Evolutionary conservation across 2,113 vertebrate species (phyloP).

Genomic region (Pseudolaguvia tuberculata): DNA sequence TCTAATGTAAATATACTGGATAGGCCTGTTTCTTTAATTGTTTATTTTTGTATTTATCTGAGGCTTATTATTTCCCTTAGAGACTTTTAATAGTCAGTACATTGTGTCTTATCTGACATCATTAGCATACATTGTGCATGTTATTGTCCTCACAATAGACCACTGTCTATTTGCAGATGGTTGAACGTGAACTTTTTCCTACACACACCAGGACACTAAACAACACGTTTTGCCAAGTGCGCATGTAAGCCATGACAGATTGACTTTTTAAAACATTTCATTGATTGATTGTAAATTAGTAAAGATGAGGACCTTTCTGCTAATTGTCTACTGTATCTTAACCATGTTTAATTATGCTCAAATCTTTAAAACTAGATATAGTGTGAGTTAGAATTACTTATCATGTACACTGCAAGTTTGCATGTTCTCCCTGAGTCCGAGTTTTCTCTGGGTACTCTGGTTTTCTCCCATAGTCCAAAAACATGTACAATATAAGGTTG

Average conservation of each 20-base stretch:
- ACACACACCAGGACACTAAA: background rate
- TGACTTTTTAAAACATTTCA: background rate
- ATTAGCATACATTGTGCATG: conserved; percentile 12
- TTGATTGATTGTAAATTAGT: background rate
- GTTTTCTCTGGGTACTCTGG: no score
- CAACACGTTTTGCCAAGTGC: background rate
- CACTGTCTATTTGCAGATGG: conserved; percentile 5
- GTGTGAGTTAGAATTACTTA: background rate
- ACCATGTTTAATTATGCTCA: background rate
- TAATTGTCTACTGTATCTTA: background rate
- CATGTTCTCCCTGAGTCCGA: no score
- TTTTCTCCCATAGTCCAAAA: no score
- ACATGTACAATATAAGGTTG: no score
- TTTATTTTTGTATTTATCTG: background rate
- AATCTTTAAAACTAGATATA: background rate
- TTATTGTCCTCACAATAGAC: conserved; percentile 9
- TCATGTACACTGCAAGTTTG: background rate
- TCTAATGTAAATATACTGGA: no score
- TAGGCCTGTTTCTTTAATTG: background rate
- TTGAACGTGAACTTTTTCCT: background rate
- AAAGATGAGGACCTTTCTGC: background rate
- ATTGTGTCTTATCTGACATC: conserved; percentile 15
- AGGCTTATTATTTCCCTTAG: background rate
- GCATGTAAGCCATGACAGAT: background rate
- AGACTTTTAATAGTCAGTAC: conserved; percentile 14